Base-by-base conservation (phyloP, 2,888 invertebrate genomes). In the Chalcosyrphus nemorum region DNA sequence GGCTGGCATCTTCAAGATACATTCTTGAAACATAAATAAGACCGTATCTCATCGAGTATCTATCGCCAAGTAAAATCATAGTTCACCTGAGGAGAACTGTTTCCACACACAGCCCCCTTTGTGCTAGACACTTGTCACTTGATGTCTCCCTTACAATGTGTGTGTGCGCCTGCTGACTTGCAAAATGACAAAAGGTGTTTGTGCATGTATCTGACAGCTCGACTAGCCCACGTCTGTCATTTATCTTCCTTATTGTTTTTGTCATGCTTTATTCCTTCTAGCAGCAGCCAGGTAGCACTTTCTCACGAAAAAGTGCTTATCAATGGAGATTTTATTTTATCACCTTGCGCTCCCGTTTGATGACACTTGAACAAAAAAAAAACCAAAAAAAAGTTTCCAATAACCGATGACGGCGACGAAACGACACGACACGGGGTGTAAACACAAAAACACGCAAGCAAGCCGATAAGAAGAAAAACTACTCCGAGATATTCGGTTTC, bases 311-410 rank as follows among this genome's bases (percentile, higher is more conserved):
- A 61, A 71, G 27, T 63, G 63, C 43, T 71, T 63, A 56, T 63
- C 61, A 45, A 29, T 63, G 32, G 43, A 52, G n/a, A 71, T 52
- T 13, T 41, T 19, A 17, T 29, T 43, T 71, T 61, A 54, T 61
- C 59, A 50, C 43, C 19, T 50, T 38, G 70, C 27, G 27, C 29
- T 27, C 27, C 15, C 17, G 27, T 45, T 71, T 29, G 59, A 71
- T 63, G 61, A 63, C 61, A 72, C 61, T 72, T 54, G 41, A 54
- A n/a, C n/a, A n/a, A n/a, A n/a, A n/a, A n/a, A n/a, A n/a, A n/a
- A n/a, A n/a, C n/a, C n/a, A 32, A 43, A 52, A 52, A 52, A 71
- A 71, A 52, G 29, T 41, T 52, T 61, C 41, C 50, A 71, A 71
- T 61, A 52, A 50, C 35, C 59, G 6, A 57, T 57, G n/a, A n/a